phyloP scores from a whole-genome alignment of 2,113 vertebrate genomes.

The Scomber scombrus region DNA sequence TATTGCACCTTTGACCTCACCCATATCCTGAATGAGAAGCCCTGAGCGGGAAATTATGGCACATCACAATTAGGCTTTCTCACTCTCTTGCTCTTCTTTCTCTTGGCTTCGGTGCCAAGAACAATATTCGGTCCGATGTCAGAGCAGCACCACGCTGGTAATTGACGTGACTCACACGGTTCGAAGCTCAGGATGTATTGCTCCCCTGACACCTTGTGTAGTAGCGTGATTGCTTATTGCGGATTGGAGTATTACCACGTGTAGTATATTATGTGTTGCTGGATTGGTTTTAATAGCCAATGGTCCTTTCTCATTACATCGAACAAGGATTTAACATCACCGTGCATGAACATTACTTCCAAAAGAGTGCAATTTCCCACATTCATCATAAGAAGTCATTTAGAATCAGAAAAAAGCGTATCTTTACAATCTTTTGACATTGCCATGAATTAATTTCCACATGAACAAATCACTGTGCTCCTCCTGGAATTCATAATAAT shows the following conservation, averaged over 20 bases:
- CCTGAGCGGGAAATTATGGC: slow-evolving; percentile 70
- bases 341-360: slow-evolving; percentile 43
- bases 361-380: slow-evolving; percentile 50
- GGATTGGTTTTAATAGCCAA: slow-evolving; percentile 71
- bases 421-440: slow-evolving; percentile 11
- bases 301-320: slow-evolving; percentile 68
- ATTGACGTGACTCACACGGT: slow-evolving; percentile 62
- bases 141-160: slow-evolving; percentile 65
- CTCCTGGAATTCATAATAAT: slow-evolving; percentile 42
- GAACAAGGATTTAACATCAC: slow-evolving; percentile 62
- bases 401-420: slow-evolving; percentile 14
- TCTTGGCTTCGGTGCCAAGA: slow-evolving; percentile 71
- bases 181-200: slow-evolving; percentile 63
- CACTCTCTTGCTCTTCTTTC: slow-evolving; percentile 59
- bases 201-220: slow-evolving; percentile 72
- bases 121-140: slow-evolving; percentile 71
- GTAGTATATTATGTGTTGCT: slow-evolving; percentile 69
- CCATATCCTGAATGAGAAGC: slow-evolving; percentile 64
- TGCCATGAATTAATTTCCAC: slow-evolving; percentile 35
- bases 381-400: slow-evolving; percentile 30
- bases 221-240: slow-evolving; percentile 68
- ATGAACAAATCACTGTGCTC: slow-evolving; percentile 6
- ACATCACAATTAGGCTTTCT: slow-evolving; percentile 73
- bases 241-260: slow-evolving; percentile 72
- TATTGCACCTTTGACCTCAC: slow-evolving; percentile 74